Percentiles rank a stretch among this genome's conserved stretches.
Conservation (phyloP, 2,113 vertebrate genomes). For the Struthidea cinerea region DNA sequence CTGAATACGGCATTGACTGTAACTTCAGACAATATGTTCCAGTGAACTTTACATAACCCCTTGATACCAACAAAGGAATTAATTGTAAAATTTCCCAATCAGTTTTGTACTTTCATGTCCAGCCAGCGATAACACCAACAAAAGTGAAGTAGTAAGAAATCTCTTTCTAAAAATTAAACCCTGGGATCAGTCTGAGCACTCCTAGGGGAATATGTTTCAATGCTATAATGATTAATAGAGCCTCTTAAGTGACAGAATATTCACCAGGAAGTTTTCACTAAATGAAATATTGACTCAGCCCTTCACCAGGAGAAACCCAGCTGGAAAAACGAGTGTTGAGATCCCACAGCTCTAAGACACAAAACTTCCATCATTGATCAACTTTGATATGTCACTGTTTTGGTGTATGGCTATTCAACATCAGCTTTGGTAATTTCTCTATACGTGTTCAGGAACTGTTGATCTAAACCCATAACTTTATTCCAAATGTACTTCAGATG, state of each 20-base stretch:
- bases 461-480: not conserved
- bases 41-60: conserved; percentile 87
- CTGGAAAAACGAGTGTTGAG: conserved; percentile 73
- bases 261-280: conserved; percentile 91
- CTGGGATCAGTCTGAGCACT: conserved; percentile 70
- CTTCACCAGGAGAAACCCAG: conserved; percentile 66
- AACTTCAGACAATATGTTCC: conserved; percentile 70
- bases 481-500: not conserved
- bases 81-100: conserved; percentile 79
- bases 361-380: conserved; percentile 64
- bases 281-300: conserved; percentile 82
- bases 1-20: conserved; percentile 62
- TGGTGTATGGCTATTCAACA: not conserved
- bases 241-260: conserved; percentile 78
- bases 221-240: conserved; percentile 81
- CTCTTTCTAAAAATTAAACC: conserved; percentile 77
- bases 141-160: conserved; percentile 82
- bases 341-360: conserved; percentile 59
- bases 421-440: not conserved
- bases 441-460: not conserved
- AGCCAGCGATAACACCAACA: conserved; percentile 84
- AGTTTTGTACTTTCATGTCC: conserved; percentile 81
- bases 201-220: conserved; percentile 75
- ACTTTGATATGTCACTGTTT: conserved; percentile 45
- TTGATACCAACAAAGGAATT: conserved; percentile 82